Conservation (phyloP, 2,797 vertebrate species). For the Danio jaintianensis region DNA sequence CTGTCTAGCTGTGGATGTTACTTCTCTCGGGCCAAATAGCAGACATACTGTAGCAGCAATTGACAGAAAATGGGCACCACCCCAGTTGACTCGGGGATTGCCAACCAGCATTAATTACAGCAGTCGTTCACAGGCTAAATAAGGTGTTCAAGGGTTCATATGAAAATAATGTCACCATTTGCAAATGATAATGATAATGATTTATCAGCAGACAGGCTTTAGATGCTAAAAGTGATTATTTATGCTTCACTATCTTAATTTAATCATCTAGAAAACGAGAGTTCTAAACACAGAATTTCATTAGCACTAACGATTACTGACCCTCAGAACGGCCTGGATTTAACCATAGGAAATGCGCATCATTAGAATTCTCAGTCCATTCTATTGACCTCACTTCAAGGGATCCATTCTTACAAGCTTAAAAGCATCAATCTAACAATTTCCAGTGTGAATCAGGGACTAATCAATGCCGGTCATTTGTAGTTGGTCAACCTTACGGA, state of each 20-base stretch:
- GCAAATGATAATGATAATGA: constrained; percentile 1
- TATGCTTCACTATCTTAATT: constrained; percentile 39
- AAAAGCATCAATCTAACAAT: constrained; percentile 59
- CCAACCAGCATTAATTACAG: constrained; percentile 31
- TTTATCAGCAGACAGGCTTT: constrained; percentile 18
- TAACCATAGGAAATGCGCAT: constrained; percentile 49
- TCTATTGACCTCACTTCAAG: constrained; percentile 58
- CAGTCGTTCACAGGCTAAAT: constrained; percentile 14
- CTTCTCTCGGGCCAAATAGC: constrained; percentile 13
- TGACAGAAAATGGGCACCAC: constrained; percentile 36
- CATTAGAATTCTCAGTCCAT: constrained; percentile 56
- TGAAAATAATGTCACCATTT: constrained; percentile 7
- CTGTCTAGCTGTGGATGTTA: constrained; percentile 13
- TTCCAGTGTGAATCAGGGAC: constrained; percentile 61
- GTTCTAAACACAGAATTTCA: constrained; percentile 32
- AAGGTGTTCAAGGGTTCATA: neutral
- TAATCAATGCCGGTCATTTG: constrained; percentile 66
- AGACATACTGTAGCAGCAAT: constrained; percentile 17
- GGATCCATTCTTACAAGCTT: constrained; percentile 61
- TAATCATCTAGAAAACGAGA: constrained; percentile 50
- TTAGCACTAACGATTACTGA: constrained; percentile 58
- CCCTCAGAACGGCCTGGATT: constrained; percentile 21
- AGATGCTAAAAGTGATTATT: constrained; percentile 23
- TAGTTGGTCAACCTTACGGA: constrained; percentile 58
- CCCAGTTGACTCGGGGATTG: constrained; percentile 2